Evolutionary conservation across 1,140 invertebrate genomes (phyloP).

Genomic region (Neotoxoptera formosana): DNA sequence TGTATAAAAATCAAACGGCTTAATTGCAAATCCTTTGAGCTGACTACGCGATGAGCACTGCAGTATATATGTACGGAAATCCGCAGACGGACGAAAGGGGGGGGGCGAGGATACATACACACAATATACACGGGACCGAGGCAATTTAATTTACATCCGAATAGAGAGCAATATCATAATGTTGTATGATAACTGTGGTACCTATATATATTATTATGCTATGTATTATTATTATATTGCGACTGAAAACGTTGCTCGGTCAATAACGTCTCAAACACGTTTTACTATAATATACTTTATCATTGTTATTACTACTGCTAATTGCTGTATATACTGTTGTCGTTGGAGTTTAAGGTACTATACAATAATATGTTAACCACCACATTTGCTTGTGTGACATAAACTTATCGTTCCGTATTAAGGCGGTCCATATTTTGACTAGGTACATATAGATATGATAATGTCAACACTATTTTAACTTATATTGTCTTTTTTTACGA

Average conservation of each 20-base stretch:
- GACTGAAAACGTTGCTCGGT: neutral
- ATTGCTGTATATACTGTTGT: neutral
- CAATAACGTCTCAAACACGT: neutral
- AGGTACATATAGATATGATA: neutral
- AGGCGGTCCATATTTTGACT: neutral
- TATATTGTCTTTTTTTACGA: too few species aligned
- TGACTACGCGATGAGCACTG: neutral
- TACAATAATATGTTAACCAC: neutral
- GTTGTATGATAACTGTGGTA: neutral
- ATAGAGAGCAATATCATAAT: neutral
- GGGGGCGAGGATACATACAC: too few species aligned
- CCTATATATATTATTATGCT: too few species aligned
- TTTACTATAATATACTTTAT: neutral
- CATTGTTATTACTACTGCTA: neutral
- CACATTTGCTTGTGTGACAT: neutral
- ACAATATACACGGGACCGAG: neutral
- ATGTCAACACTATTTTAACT: too few species aligned
- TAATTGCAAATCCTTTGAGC: constrained; percentile 39
- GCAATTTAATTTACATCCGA: constrained; percentile 24
- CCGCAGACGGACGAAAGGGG: neutral
- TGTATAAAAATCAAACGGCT: constrained; percentile 31
- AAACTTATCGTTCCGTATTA: neutral
- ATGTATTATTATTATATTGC: neutral
- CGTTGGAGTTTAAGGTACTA: neutral
- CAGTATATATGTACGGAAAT: neutral